These are phyloP conservation scores for Tapirus indicus DNA, from an alignment of 2,797 vertebrate genomes.

Conservation along the genomic window DNA sequence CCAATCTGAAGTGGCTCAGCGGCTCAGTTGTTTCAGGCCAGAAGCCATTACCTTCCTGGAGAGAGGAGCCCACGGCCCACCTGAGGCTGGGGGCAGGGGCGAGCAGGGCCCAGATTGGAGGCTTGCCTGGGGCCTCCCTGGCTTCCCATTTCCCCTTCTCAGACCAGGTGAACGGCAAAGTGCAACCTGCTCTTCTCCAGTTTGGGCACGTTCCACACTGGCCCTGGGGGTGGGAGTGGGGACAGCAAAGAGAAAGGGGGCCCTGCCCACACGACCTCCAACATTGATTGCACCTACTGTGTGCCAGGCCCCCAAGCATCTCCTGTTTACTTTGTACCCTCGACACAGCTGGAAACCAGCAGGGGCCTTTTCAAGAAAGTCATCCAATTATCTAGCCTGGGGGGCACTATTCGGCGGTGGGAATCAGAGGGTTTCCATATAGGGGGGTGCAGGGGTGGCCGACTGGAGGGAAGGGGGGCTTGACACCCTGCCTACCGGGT, in stretches of 20 bases:
- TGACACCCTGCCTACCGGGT: neutral
- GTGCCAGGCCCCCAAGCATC: neutral
- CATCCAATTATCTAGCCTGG: constrained; percentile 68
- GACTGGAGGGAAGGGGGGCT: neutral
- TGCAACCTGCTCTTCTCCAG: neutral
- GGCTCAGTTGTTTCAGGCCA: constrained; percentile 80
- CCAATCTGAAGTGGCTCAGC: constrained; percentile 19
- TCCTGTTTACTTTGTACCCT: constrained; percentile 62
- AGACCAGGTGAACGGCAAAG: constrained; percentile 20
- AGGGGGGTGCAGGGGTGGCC: neutral
- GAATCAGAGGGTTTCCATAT: constrained; percentile 40
- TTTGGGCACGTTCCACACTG: neutral
- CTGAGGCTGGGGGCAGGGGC: constrained; percentile 71
- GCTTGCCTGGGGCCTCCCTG: constrained; percentile 29
- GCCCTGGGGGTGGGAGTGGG: neutral
- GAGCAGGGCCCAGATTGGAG: neutral
- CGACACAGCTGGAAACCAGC: constrained; percentile 74
- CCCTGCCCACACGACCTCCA: neutral
- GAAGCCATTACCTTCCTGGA: constrained; percentile 81
- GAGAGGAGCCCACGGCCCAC: constrained; percentile 70
- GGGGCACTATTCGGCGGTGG: neutral
- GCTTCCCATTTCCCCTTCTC: neutral
- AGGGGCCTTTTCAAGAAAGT: constrained; percentile 70
- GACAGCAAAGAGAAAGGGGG: neutral
- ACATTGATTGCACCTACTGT: constrained; percentile 57